Conservation (phyloP, 2,797 vertebrate species). For the Cichlasoma orientale region DNA sequence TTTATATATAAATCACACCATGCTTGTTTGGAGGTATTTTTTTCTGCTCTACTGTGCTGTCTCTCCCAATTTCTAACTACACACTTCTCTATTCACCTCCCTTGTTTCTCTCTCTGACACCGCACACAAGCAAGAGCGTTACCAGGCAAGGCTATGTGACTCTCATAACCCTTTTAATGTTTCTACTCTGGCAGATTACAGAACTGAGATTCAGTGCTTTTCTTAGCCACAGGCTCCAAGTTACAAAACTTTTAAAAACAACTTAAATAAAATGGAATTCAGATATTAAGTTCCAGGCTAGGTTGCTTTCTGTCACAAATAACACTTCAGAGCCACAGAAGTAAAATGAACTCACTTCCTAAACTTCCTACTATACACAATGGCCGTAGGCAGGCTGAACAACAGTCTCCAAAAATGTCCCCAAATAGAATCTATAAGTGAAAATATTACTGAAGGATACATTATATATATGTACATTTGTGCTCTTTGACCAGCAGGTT, state of each 20-base stretch:
- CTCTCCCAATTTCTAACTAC: background rate
- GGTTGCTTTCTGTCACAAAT: slow-evolving; percentile 50
- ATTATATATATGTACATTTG: background rate
- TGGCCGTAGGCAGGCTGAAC: slow-evolving; percentile 48
- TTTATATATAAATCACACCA: slow-evolving; percentile 18
- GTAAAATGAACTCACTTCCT: slow-evolving; percentile 76
- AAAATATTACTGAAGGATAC: slow-evolving; percentile 28
- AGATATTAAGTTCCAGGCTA: background rate
- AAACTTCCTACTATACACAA: slow-evolving; percentile 77
- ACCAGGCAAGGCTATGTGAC: slow-evolving; percentile 23
- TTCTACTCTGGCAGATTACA: slow-evolving; percentile 43
- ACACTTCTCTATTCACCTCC: slow-evolving; percentile 4
- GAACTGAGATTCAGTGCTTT: slow-evolving; percentile 53
- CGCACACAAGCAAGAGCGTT: slow-evolving; percentile 1
- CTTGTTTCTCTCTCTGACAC: slow-evolving; percentile 19
- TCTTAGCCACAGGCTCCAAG: slow-evolving; percentile 39
- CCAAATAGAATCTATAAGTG: slow-evolving; percentile 7
- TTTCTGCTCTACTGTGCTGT: slow-evolving; percentile 14
- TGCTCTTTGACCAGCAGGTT: background rate
- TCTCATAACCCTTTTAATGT: slow-evolving; percentile 32
- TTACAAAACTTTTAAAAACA: slow-evolving; percentile 19
- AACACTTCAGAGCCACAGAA: slow-evolving; percentile 42
- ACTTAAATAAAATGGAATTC: slow-evolving; percentile 6
- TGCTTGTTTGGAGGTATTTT: background rate
- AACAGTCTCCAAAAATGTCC: slow-evolving; percentile 39